Conservation (phyloP, 2,888 invertebrate genomes). For the Pharmacophagus antenor region DNA sequence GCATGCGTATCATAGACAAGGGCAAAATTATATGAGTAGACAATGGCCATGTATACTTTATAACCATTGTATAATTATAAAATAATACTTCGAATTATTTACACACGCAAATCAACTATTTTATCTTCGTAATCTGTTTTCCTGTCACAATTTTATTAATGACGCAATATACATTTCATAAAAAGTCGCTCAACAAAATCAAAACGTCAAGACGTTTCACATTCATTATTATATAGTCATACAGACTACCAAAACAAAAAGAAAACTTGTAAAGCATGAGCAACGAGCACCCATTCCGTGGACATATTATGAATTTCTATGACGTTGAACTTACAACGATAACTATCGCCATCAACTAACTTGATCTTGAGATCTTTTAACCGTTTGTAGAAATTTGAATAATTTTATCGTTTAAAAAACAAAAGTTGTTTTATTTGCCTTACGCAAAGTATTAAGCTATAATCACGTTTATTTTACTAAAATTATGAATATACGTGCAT, state of each 20-base stretch:
- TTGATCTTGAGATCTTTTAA: not conserved
- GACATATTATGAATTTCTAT: slow-evolving; percentile 20
- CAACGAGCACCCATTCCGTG: slow-evolving; percentile 7
- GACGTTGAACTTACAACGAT: slow-evolving; percentile 3
- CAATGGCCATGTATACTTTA: too few species aligned
- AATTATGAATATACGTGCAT: too few species aligned
- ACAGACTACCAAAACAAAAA: slow-evolving; percentile 3
- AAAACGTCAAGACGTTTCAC: not conserved
- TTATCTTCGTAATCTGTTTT: not conserved
- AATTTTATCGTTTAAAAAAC: too few species aligned
- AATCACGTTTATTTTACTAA: too few species aligned
- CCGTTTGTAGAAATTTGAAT: not conserved
- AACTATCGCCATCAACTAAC: not conserved
- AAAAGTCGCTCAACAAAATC: too few species aligned
- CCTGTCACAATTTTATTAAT: not conserved
- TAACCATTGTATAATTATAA: too few species aligned
- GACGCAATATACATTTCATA: not conserved
- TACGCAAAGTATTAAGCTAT: too few species aligned
- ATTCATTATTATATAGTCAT: not conserved
- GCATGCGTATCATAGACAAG: too few species aligned
- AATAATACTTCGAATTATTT: too few species aligned
- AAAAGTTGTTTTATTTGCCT: too few species aligned
- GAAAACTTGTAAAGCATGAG: slow-evolving; percentile 15
- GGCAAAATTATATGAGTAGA: too few species aligned
- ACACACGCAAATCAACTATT: too few species aligned